A percentile compares a stretch with the other conserved stretches of the same genome.
phyloP scores from a whole-genome alignment of 2,797 vertebrate genomes.

The Sebastes wilsoni region DNA sequence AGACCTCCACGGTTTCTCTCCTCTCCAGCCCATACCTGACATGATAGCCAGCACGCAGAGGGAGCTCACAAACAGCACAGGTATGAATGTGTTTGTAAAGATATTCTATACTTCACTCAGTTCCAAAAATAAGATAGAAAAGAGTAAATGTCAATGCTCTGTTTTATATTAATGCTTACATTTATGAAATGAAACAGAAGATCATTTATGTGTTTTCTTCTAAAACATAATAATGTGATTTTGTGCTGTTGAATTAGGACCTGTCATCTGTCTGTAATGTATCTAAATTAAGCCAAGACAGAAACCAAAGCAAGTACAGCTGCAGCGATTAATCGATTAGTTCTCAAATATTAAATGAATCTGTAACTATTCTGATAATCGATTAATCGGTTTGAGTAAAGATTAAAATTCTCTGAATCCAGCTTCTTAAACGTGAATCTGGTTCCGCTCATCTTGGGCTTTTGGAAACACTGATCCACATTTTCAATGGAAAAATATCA shows the following conservation, averaged over 20 bases:
- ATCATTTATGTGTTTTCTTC: too few relatives aligned
- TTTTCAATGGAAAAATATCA: too few relatives aligned
- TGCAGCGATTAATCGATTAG: too few relatives aligned
- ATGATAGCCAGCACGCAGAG: constrained; percentile 75
- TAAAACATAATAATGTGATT: background rate
- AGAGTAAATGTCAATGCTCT: background rate
- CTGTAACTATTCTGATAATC: too few relatives aligned
- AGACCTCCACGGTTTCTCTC: constrained; percentile 74
- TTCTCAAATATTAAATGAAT: too few relatives aligned
- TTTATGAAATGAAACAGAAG: background rate
- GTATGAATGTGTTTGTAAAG: constrained; percentile 57
- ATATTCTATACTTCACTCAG: background rate
- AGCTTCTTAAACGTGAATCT: too few relatives aligned
- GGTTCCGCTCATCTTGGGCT: too few relatives aligned
- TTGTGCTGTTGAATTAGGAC: background rate
- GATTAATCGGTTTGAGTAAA: too few relatives aligned
- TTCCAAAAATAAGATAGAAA: background rate
- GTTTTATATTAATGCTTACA: background rate
- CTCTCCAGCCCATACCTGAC: constrained; percentile 78
- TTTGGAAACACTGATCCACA: too few relatives aligned
- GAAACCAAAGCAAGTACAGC: too few relatives aligned
- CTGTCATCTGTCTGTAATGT: background rate
- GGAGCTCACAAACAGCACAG: constrained; percentile 78
- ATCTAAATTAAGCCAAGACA: background rate
- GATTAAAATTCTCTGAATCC: too few relatives aligned